A percentile compares a stretch with the other conserved stretches of the same genome.
Conservation (phyloP, 2,888 invertebrate genomes). For the Drosophila macrothrix region DNA sequence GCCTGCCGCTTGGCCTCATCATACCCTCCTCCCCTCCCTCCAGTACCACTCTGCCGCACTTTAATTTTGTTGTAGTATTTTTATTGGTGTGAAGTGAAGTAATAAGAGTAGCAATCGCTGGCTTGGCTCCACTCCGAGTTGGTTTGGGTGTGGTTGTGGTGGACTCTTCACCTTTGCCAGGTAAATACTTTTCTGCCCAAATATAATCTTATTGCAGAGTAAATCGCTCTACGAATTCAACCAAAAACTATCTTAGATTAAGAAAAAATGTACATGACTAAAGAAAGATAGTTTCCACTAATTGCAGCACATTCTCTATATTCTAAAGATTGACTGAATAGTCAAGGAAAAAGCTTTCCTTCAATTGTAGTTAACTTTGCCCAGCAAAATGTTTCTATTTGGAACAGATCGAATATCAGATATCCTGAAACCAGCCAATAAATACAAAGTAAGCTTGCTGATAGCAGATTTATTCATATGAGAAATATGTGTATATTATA, state of each 20-base stretch:
- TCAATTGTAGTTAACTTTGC: background rate
- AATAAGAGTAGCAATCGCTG: conserved; percentile 73
- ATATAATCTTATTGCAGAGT: background rate
- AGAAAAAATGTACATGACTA: background rate
- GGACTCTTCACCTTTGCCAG: conserved; percentile 1
- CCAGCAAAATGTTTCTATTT: background rate
- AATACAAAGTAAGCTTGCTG: background rate
- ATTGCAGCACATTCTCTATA: background rate
- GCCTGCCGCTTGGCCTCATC: conserved; percentile 27
- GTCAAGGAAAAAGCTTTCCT: background rate
- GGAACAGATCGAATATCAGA: background rate
- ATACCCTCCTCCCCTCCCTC: background rate
- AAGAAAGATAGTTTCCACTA: background rate
- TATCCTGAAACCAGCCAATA: background rate
- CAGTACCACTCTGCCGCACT: conserved; percentile 5
- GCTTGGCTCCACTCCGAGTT: conserved; percentile 16
- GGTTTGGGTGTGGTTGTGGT: conserved; percentile 1
- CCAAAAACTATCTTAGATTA: background rate
- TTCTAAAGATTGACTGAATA: background rate
- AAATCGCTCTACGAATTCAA: background rate
- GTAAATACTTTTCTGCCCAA: background rate
- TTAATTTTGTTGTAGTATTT: conserved; percentile 28
- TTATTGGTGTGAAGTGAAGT: conserved; percentile 69
- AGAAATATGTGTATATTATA: no score
- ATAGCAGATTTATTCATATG: background rate